Evolutionary conservation across 2,797 vertebrate genomes (phyloP), one percentile per base, ranked within the genome.

Genomic region (Hippoglossus hippoglossus): DNA sequence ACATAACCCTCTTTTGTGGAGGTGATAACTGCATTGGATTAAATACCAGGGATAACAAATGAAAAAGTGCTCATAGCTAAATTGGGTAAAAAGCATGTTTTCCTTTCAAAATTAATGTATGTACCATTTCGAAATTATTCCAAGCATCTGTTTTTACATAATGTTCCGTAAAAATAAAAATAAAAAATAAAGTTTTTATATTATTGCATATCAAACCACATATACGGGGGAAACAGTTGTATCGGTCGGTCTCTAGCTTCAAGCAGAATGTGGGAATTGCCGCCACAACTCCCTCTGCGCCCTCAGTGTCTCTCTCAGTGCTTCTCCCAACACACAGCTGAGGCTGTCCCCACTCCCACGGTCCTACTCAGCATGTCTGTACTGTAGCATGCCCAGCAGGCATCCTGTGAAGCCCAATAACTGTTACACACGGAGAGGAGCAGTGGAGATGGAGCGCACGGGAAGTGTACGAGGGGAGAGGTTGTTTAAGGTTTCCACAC

Each of bases 211-310:
- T 55, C 52, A 18, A 25, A 55, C 24, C 18, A 31, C 26, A 31
- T 22, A 25, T 26, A 53, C 5, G 2, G 22, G 5, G 5, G 24
- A 51, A 24, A 13, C 50, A 12, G 13, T 8, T 54, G 52, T 18
- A 54, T n/a, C n/a, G 41, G 67, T 67, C 57, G 72, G 77, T 5
- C 24, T 53, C 2, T 77, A 55, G 78, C 84, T 87, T 80, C 52
- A 61, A 84, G 83, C 73, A 58, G 61, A 85, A 83, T 73, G 76
- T 86, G 84, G 79, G 85, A 86, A 86, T 80, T 59, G 31, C 11
- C 64, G 63, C 58, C 58, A 57, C 62, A 84, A 70, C 73, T 81
- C 71, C 79, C 73, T 59, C 46, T 26, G 41, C 66, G 69, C 64
- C 50, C 52, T 47, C 55, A 21, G 31, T 6, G 31, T 57, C 31